phyloP scores from a whole-genome alignment of 1,140 invertebrate species.

The Papilio glaucus region DNA sequence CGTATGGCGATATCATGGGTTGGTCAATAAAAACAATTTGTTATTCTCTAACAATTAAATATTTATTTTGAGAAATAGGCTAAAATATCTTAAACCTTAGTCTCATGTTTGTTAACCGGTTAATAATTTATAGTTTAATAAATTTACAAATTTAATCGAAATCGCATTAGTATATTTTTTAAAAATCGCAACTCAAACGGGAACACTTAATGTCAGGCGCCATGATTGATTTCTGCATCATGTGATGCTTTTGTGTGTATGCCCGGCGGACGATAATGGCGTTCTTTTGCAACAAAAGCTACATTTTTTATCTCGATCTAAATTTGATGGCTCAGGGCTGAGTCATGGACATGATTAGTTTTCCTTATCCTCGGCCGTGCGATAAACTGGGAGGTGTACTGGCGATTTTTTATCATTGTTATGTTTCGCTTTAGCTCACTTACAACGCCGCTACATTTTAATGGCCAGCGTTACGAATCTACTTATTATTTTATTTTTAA shows the following conservation, averaged over 20 bases:
- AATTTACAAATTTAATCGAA: too few species aligned
- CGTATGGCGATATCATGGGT: too few species aligned
- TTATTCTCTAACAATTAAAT: too few species aligned
- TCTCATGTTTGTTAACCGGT: too few species aligned
- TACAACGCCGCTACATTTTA: slow-evolving; percentile 44
- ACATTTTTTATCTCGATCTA: slow-evolving; percentile 43
- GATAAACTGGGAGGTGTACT: slow-evolving; percentile 43
- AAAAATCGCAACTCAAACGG: not conserved
- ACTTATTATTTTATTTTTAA: slow-evolving; percentile 39
- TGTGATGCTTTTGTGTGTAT: slow-evolving; percentile 24
- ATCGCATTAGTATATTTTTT: too few species aligned
- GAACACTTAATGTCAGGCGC: slow-evolving; percentile 17
- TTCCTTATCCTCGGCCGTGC: slow-evolving; percentile 43
- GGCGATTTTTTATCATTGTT: slow-evolving; percentile 55
- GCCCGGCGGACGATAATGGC: slow-evolving; percentile 17
- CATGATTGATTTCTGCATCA: slow-evolving; percentile 39
- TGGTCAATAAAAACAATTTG: too few species aligned
- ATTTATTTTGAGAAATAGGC: too few species aligned
- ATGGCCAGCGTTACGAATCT: slow-evolving; percentile 43
- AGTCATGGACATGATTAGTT: slow-evolving; percentile 52
- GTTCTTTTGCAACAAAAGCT: slow-evolving; percentile 38
- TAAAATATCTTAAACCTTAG: too few species aligned
- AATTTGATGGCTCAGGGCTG: slow-evolving; percentile 44
- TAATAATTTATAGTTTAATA: too few species aligned
- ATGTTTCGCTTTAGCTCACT: slow-evolving; percentile 54